Evolutionary conservation across 2,888 invertebrate genomes (phyloP), one percentile per base, ranked within the genome.

Genomic region (Pyrochroa serraticornis): DNA sequence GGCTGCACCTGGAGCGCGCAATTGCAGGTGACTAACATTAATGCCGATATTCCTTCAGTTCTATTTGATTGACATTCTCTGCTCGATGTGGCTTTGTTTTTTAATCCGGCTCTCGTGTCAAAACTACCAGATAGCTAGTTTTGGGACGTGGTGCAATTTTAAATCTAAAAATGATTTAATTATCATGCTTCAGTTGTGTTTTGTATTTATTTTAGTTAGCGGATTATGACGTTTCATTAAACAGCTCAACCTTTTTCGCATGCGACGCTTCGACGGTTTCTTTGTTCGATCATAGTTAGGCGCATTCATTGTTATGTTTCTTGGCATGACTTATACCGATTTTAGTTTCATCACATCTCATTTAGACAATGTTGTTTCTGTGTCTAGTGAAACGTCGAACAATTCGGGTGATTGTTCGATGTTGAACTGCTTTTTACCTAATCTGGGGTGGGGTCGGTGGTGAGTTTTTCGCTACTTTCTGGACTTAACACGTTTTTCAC

Each of bases 1-100:
- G 90, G 89, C 82, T 90, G 89, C 85, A 87, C 88, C 81, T 89
- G 89, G 85, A 89, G 88, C 83, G 87, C 89, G 76, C 88, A 89
- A 84, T 82, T 86, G 78, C 86, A 86, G 86, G 89, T 90, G 85
- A 86, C 76, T 78, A 77, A 75, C 74, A 72, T 51, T 57, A 62
- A 64, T 62, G 50, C 53, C 69, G 67, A 66, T 65, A 39, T 31
- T 57, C 59, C 51, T 63, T 65, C 36, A 47, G 53, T 72, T 71
- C 62, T 59, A 60, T 48, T 39, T 39, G 7, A 43, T 30, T 54
- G 10, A 47, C 39, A 52, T 39, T 53, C 46, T 53, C 39, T 45
- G 48, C 49, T 56, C 49, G 14, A 36, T 51, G 51, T 57, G 42
- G 57, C 57, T 57, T 56, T 43, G 38, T 50, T 45, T 33, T 49